A percentile compares a stretch with the other conserved stretches of the same genome.
Evolutionary conservation across 2,888 invertebrate species (phyloP).

Genomic region (Caenorhabditis parvicauda): DNA sequence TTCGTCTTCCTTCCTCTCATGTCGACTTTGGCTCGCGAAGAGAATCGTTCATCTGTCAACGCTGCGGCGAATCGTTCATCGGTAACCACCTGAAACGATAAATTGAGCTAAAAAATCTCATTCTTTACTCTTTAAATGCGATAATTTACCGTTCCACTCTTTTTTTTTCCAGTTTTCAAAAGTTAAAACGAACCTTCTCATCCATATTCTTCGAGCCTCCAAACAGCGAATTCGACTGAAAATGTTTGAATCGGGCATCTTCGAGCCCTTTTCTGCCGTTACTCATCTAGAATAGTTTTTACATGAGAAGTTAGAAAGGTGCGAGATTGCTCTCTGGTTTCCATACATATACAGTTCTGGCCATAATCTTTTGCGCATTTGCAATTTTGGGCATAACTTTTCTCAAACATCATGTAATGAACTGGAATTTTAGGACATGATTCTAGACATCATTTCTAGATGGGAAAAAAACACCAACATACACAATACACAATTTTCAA

Average conservation of each 20-base stretch:
- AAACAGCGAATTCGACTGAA: conserved; percentile 84
- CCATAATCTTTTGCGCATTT: too few relatives aligned
- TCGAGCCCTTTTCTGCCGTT: conserved; percentile 63
- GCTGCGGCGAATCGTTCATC: conserved; percentile 90
- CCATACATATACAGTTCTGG: too few relatives aligned
- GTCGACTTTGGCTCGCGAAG: conserved; percentile 79
- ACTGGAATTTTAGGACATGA: too few relatives aligned
- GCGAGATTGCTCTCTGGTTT: too few relatives aligned
- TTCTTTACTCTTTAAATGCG: too few relatives aligned
- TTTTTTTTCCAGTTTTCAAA: not conserved
- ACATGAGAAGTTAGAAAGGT: not conserved
- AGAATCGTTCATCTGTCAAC: conserved; percentile 86
- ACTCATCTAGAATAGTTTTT: conserved; percentile 8
- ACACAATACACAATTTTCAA: too few relatives aligned
- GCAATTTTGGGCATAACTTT: too few relatives aligned
- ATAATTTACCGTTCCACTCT: too few relatives aligned
- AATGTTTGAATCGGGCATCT: conserved; percentile 82
- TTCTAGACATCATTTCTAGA: too few relatives aligned
- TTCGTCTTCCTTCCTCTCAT: conserved; percentile 77
- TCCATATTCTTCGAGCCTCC: conserved; percentile 79
- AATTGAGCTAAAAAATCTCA: too few relatives aligned
- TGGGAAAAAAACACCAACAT: too few relatives aligned
- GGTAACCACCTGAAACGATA: conserved; percentile 68
- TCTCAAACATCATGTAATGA: too few relatives aligned
- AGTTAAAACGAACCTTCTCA: conserved; percentile 72